Evolutionary conservation across 2,888 invertebrate genomes (phyloP), one percentile per base, ranked within the genome.

Genomic region (Epirrhoe tristata): DNA sequence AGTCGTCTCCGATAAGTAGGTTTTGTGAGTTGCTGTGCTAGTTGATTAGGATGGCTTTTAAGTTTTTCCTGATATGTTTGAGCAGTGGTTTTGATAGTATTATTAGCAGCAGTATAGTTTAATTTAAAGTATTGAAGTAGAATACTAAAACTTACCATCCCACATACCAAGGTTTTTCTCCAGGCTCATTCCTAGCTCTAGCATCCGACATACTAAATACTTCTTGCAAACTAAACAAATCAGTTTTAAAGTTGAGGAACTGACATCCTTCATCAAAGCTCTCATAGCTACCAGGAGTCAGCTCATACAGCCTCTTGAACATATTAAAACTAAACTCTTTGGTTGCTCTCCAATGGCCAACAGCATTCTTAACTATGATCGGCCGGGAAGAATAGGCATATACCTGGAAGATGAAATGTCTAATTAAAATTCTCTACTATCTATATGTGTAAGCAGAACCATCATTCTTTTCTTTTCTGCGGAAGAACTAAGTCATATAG

Each of bases 161-260:
- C 54, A 98, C 96, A 92, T 98, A 98, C 98, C 98, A 98, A 0
- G 97, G 95, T 62, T 94, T 90, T 77, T 96, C 93, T 1, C 95
- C 95, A 12, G 92, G 92, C 46, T 94, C 90, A 87, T 96, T 95
- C 34, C 85, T 89, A 5, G 96, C 95, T 80, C 97, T 94, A 59
- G 93, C 94, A 54, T 94, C 88, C 6, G 96, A 94, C 97, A 97
- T 97, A 68, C 94, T 91, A 81, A 98, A 96, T 10, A 97, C 97
- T 83, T 98, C 96, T 68, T 94, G 92, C 65, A 98, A 84, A 32
- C 95, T 95, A 76, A 96, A 95, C 77, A 98, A 95, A 85, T 97
- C 96, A 16, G 97, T 97, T 85, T 97, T 96, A 84, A 98, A 98
- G 79, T 97, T 97, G 59, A 98, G 94, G 89, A 98, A 98, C 83